A percentile compares a stretch with the other conserved stretches of the same genome.
Evolutionary conservation across 2,113 vertebrate genomes (phyloP).

Genomic region (Cyprinodon brontotheroides): DNA sequence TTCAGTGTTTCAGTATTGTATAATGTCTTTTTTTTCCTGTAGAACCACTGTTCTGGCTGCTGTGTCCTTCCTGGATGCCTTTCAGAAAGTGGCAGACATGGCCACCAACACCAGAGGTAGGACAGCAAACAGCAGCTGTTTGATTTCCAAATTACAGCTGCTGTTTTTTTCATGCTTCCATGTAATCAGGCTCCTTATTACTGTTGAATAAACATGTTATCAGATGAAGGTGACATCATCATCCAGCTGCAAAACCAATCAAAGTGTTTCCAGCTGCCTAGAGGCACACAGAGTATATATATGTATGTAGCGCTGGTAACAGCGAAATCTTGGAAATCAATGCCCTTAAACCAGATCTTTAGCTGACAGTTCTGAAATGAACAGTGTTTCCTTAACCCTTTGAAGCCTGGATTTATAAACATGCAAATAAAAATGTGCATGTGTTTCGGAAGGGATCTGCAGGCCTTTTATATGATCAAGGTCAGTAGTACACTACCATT

Average conservation of each 20-base stretch:
- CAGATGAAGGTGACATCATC: constrained; percentile 42
- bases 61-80: constrained; percentile 97
- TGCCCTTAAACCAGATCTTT: no score
- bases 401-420: no score
- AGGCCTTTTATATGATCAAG: no score
- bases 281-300: constrained; percentile 41
- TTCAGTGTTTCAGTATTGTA: neutral
- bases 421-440: no score
- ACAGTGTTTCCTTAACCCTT: no score
- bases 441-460: no score
- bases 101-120: constrained; percentile 98
- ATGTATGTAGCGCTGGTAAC: constrained; percentile 13
- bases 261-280: constrained; percentile 42
- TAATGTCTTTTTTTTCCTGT: constrained; percentile 5
- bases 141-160: constrained; percentile 1
- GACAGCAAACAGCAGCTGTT: constrained; percentile 24
- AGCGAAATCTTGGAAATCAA: neutral
- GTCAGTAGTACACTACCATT: no score
- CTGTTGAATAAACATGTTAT: constrained; percentile 15
- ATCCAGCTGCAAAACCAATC: constrained; percentile 19
- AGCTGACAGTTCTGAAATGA: no score
- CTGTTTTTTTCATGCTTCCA: neutral
- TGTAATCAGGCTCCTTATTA: constrained; percentile 2
- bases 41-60: constrained; percentile 96
- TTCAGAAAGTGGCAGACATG: constrained; percentile 99